phyloP scores from a whole-genome alignment of 2,113 vertebrate species.

The Thymallus thymallus region DNA sequence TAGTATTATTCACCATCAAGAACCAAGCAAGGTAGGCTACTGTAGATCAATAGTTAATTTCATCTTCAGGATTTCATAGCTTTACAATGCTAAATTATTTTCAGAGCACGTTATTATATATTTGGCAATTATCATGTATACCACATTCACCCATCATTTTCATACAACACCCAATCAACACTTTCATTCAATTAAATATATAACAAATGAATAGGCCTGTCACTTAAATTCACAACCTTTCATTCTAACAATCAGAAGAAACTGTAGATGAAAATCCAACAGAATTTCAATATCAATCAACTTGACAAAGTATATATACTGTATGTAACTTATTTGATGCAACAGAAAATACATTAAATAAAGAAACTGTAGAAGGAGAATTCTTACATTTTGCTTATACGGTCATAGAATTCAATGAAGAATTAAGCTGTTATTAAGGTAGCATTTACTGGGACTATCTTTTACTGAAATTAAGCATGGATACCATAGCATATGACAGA shows the following conservation, averaged over 20 bases:
- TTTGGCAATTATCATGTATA: slow-evolving; percentile 27
- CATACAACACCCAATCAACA: slow-evolving; percentile 40
- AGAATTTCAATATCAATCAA: not conserved
- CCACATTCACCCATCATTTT: slow-evolving; percentile 30
- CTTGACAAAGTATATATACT: not conserved
- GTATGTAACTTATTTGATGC: not conserved
- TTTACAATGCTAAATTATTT: slow-evolving; percentile 22
- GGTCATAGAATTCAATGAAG: too few species aligned
- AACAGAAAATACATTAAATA: not conserved
- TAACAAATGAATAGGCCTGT: slow-evolving; percentile 57
- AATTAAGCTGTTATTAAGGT: too few species aligned
- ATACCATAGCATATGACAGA: too few species aligned
- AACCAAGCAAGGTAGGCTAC: not conserved
- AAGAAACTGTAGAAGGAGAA: slow-evolving; percentile 2
- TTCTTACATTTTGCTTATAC: not conserved
- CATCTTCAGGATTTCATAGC: slow-evolving; percentile 14
- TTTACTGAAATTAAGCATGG: too few species aligned
- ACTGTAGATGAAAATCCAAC: not conserved
- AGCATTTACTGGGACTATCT: too few species aligned
- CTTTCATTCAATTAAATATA: slow-evolving; percentile 44
- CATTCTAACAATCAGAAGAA: slow-evolving; percentile 53
- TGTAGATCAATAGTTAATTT: not conserved
- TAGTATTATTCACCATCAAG: slow-evolving; percentile 26
- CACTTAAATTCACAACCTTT: slow-evolving; percentile 60
- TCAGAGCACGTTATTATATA: slow-evolving; percentile 17